Evolutionary conservation across 2,113 vertebrate species (phyloP).

Genomic region (Chaenocephalus aceratus): DNA sequence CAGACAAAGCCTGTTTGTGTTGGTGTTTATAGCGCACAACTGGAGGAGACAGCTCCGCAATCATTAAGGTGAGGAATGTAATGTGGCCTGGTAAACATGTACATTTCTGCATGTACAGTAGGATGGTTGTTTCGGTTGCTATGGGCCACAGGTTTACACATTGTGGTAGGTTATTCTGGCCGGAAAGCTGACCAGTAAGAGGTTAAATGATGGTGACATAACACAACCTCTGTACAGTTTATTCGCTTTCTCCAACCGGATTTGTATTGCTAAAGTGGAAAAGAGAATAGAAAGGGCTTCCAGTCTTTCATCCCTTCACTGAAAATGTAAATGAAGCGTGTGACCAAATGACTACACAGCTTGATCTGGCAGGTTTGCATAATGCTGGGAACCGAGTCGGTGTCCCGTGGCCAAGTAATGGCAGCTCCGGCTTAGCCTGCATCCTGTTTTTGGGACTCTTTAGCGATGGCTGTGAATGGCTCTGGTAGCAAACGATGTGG

Average conservation of each 20-base stretch:
- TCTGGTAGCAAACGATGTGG: constrained; percentile 48
- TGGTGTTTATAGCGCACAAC: neutral
- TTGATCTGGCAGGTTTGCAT: constrained; percentile 69
- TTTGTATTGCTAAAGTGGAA: neutral
- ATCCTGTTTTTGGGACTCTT: constrained; percentile 72
- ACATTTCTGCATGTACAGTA: neutral
- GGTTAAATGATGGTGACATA: neutral
- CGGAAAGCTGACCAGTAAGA: neutral
- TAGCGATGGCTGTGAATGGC: constrained; percentile 69
- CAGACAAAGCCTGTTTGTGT: constrained; percentile 9
- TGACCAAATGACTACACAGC: constrained; percentile 67
- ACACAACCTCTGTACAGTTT: neutral
- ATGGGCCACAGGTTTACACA: neutral
- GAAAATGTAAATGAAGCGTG: constrained; percentile 65
- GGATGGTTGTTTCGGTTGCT: neutral
- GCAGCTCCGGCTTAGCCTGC: constrained; percentile 68
- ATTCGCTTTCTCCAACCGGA: neutral
- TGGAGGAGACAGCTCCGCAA: neutral
- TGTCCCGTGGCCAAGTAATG: constrained; percentile 60
- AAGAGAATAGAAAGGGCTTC: constrained; percentile 19
- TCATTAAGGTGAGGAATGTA: neutral
- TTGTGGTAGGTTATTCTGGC: neutral
- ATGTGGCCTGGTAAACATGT: neutral
- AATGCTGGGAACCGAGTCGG: constrained; percentile 54
- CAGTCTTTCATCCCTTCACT: constrained; percentile 27